A percentile compares a stretch with the other conserved stretches of the same genome.
These are phyloP conservation scores for Etheostoma cragini DNA, from an alignment of 2,113 vertebrate species.

Conservation along the genomic window DNA sequence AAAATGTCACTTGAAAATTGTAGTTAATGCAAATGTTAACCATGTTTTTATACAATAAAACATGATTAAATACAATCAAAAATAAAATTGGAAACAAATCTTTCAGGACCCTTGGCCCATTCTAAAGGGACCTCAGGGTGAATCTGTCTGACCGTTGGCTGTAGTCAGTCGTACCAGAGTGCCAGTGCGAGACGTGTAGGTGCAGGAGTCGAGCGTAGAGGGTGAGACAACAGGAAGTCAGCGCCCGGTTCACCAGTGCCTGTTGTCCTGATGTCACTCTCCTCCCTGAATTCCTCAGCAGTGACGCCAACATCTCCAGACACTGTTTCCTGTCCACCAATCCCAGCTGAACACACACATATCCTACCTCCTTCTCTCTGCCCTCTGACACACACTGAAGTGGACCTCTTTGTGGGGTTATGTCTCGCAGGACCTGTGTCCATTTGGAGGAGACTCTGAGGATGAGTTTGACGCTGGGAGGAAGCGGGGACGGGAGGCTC, in stretches of 20 bases:
- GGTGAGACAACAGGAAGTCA: conserved; percentile 76
- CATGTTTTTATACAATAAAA: background rate
- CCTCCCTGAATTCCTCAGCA: conserved; percentile 75
- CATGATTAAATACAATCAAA: background rate
- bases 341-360: conserved; percentile 64
- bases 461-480: conserved; percentile 79
- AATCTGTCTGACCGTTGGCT: background rate
- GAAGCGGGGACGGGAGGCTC: conserved; percentile 79
- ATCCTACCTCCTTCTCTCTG: conserved; percentile 48
- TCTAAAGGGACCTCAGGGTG: background rate
- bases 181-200: conserved; percentile 65
- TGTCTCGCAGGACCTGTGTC: conserved; percentile 49
- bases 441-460: conserved; percentile 70
- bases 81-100: no score
- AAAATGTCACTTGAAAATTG: background rate
- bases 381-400: background rate
- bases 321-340: conserved; percentile 73
- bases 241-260: conserved; percentile 81
- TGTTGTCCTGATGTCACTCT: conserved; percentile 87
- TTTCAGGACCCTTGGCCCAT: no score
- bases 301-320: conserved; percentile 71
- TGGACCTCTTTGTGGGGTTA: conserved; percentile 55
- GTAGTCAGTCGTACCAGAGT: conserved; percentile 69
- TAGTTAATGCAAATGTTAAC: background rate
- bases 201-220: conserved; percentile 78